Percentiles rank a stretch among this genome's conserved stretches.
Conservation (phyloP, 2,797 vertebrate genomes). For the Phataginus tricuspis region DNA sequence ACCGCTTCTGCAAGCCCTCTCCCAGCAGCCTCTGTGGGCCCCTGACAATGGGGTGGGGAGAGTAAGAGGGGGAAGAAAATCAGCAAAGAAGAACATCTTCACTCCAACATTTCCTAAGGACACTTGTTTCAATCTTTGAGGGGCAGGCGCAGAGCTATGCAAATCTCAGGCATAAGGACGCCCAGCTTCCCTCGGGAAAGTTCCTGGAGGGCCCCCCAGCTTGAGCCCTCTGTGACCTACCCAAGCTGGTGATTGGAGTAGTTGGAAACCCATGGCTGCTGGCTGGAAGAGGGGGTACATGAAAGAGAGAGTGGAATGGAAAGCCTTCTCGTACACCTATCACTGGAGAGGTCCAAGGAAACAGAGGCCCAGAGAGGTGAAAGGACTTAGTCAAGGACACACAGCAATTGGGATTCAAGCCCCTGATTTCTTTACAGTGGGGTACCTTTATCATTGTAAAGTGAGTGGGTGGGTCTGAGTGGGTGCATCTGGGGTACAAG, state of each 20-base stretch:
- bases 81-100: conserved; percentile 18
- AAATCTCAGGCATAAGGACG: not conserved
- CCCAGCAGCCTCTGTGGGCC: not conserved
- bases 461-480: not conserved
- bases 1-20: not conserved
- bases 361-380: not conserved
- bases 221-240: not conserved
- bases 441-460: not conserved
- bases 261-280: not conserved
- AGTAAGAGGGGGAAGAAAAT: conserved; percentile 29
- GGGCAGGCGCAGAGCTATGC: conserved; percentile 11
- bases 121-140: conserved; percentile 59
- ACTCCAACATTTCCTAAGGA: conserved; percentile 31
- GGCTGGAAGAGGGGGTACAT: not conserved
- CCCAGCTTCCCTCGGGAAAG: not conserved
- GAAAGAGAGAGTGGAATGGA: not conserved
- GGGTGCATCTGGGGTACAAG: not conserved
- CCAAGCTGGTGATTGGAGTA: not conserved
- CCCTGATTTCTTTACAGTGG: not conserved
- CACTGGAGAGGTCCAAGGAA: not conserved
- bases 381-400: not conserved
- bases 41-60: not conserved
- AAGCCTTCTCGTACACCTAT: not conserved
- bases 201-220: not conserved
- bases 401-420: not conserved